phyloP scores from a whole-genome alignment of 2,113 vertebrate genomes.

The Clarias macrocephalus region DNA sequence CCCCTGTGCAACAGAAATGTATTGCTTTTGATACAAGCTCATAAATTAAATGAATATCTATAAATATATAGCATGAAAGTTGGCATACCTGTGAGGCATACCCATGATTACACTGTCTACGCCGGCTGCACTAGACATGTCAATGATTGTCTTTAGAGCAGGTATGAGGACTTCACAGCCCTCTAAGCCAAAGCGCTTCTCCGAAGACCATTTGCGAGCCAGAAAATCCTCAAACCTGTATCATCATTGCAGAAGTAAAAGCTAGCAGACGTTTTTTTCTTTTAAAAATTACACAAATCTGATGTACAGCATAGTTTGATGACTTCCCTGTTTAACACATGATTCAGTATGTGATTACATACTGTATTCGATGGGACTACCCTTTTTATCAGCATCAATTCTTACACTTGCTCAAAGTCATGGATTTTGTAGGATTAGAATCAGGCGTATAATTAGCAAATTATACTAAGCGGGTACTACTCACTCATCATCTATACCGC shows the following conservation, averaged over 20 bases:
- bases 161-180: conserved; percentile 95
- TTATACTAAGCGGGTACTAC: too few relatives aligned
- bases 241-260: not conserved
- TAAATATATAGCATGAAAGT: not conserved
- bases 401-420: too few relatives aligned
- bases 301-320: conserved; percentile 65
- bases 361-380: too few relatives aligned
- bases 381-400: too few relatives aligned
- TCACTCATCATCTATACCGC: too few relatives aligned
- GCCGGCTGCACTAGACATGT: conserved; percentile 90
- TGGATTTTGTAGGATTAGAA: too few relatives aligned
- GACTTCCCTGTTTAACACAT: not conserved
- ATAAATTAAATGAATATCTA: not conserved
- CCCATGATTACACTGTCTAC: conserved; percentile 98
- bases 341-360: not conserved
- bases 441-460: too few relatives aligned
- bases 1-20: conserved; percentile 73
- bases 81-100: conserved; percentile 92
- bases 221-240: conserved; percentile 96
- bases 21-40: not conserved
- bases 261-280: not conserved
- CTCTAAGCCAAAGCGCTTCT: conserved; percentile 97
- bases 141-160: conserved; percentile 95
- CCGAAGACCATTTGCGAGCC: conserved; percentile 96
- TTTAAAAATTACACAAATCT: not conserved